Conservation (phyloP, 2,888 invertebrate species). For the Pheosia gnoma region DNA sequence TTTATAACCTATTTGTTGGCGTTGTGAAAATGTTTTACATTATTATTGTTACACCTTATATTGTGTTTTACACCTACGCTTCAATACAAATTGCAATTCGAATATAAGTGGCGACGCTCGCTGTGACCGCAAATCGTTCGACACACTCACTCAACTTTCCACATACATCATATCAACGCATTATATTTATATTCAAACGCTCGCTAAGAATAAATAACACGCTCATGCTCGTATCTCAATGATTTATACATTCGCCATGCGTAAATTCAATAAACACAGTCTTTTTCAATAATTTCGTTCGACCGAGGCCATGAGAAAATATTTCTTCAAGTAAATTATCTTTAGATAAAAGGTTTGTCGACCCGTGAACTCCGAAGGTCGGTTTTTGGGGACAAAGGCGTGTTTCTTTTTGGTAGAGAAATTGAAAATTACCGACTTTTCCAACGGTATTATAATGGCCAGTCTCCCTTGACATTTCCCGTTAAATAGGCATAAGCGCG, state of each 20-base stretch:
- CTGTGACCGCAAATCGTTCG: not conserved
- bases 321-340: constrained; percentile 43
- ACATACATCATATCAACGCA: constrained; percentile 8
- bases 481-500: constrained; percentile 32
- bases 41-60: too few relatives aligned
- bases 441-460: constrained; percentile 36
- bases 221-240: constrained; percentile 5
- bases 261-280: constrained; percentile 41
- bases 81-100: too few relatives aligned
- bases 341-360: constrained; percentile 44
- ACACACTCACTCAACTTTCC: not conserved
- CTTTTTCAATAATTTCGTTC: constrained; percentile 36
- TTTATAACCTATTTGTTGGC: too few relatives aligned
- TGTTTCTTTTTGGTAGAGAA: constrained; percentile 42
- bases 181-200: not conserved
- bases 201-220: constrained; percentile 3
- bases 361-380: constrained; percentile 49
- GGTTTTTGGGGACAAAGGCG: constrained; percentile 41
- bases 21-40: too few relatives aligned
- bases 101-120: not conserved
- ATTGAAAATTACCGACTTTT: constrained; percentile 43
- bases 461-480: constrained; percentile 39
- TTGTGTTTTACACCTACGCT: too few relatives aligned
- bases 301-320: constrained; percentile 31
- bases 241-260: constrained; percentile 9